Percentiles rank a stretch among this genome's conserved stretches.
phyloP scores from a whole-genome alignment of 2,888 invertebrate species.

The Apamea crenata region DNA sequence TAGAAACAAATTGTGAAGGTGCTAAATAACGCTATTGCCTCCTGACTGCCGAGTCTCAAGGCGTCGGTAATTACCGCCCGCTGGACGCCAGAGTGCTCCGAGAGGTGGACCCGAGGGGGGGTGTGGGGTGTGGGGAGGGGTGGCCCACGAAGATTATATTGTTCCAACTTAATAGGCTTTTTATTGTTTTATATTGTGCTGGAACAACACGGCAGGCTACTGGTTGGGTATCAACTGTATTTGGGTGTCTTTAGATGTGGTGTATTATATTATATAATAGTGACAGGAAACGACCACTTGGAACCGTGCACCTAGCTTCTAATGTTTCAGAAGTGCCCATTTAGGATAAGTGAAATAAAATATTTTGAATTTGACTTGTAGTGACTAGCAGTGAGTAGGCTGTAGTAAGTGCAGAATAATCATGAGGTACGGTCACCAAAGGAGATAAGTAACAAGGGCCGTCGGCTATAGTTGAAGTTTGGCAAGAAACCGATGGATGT shows the following conservation, averaged over 20 bases:
- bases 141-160: constrained; percentile 70
- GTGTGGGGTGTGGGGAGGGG: constrained; percentile 11
- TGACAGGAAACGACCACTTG: too few relatives aligned
- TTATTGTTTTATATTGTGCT: constrained; percentile 80
- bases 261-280: neutral
- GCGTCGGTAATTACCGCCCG: constrained; percentile 75
- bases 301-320: too few relatives aligned
- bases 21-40: constrained; percentile 74
- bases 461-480: too few relatives aligned
- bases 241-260: constrained; percentile 15
- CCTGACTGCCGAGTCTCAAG: constrained; percentile 70
- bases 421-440: too few relatives aligned
- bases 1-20: constrained; percentile 67
- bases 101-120: constrained; percentile 26
- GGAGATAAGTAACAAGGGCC: too few relatives aligned
- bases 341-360: too few relatives aligned
- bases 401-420: too few relatives aligned
- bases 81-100: constrained; percentile 61
- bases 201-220: constrained; percentile 49
- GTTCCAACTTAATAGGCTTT: constrained; percentile 77
- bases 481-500: too few relatives aligned
- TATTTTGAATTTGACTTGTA: neutral
- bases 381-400: neutral
- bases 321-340: too few relatives aligned
- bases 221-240: constrained; percentile 26